Evolutionary conservation across 1,140 invertebrate species (phyloP), one percentile per base, ranked within the genome.

Genomic region (Papilio glaucus): DNA sequence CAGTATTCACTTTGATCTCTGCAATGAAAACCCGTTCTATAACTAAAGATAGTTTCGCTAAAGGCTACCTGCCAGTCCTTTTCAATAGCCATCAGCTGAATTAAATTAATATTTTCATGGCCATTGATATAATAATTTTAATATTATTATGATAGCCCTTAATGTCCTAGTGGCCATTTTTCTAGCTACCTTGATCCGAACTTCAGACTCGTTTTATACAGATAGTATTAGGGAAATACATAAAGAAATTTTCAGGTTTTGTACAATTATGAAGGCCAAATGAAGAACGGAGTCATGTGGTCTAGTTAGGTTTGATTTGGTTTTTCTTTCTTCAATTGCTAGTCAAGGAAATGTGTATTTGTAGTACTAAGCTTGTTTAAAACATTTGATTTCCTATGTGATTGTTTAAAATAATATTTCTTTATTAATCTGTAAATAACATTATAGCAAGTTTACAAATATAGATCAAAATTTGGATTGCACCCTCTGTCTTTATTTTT

Each of bases 1-100:
- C 67, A 69, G 33, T 37, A 49, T 69, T 53, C 67, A 69, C 67
- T 69, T 69, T 69, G 67, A 69, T 69, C 67, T 69, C n/a, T 69
- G 41, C 45, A 13, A 69, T 69, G 41, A 49, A 39, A 69, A 49
- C 42, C 67, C 18, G 13, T 26, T 41, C 18, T 45, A 26, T 65
- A n/a, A 26, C 3, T 24, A 24, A 10, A 53, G 18, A 53, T 53
- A 53, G 49, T 53, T 53, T 49, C 18, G 1, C 49, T 53, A n/a
- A 45, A 45, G 24, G 24, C 63, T 45, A 42, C 41, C 41, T 24
- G 42, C 45, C 26, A 39, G 18, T 49, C 33, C 21, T 68, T 62
- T 68, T 53, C 33, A 21, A 33, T 38, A 21, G 29, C 62, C 5
- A 65, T 38, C 62, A 65, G 37, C 37, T 41, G 38, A 37, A 63